Evolutionary conservation across 2,888 invertebrate species (phyloP).

Genomic region (Latrodectus elegans): DNA sequence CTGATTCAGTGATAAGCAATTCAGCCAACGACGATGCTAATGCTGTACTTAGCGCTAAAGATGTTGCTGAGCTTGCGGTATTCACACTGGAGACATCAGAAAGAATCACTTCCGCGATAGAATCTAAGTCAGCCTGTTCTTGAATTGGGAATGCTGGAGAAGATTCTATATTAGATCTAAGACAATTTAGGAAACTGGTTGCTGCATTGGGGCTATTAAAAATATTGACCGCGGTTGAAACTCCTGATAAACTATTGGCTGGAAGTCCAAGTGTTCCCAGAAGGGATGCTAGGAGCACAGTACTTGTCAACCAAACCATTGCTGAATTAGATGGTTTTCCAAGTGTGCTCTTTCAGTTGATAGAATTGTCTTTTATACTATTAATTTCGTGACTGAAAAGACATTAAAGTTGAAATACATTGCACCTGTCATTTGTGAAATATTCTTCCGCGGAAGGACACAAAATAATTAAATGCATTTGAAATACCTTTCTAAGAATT

Average conservation of each 20-base stretch:
- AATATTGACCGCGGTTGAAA: background rate
- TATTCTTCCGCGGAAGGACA: background rate
- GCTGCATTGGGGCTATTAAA: slow-evolving; percentile 16
- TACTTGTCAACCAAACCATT: slow-evolving; percentile 36
- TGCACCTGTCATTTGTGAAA: background rate
- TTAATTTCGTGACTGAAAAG: background rate
- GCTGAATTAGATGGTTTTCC: slow-evolving; percentile 8
- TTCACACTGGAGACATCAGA: background rate
- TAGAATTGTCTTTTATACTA: background rate
- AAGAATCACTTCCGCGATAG: slow-evolving; percentile 28
- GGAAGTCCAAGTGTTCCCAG: background rate
- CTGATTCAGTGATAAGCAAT: background rate
- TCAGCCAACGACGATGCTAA: slow-evolving; percentile 30
- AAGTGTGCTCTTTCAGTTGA: slow-evolving; percentile 2
- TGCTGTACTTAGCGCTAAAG: slow-evolving; percentile 25
- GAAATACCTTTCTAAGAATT: too few species aligned
- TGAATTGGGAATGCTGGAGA: slow-evolving; percentile 20
- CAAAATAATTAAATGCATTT: too few species aligned
- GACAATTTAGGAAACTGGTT: slow-evolving; percentile 17
- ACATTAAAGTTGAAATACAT: background rate
- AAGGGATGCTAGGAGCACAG: background rate
- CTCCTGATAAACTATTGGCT: background rate
- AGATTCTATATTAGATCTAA: slow-evolving; percentile 8
- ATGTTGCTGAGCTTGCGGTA: background rate
- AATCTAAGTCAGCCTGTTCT: slow-evolving; percentile 35